Base-by-base conservation (phyloP, 2,113 vertebrate genomes). In the Eudorcas thomsonii region DNA sequence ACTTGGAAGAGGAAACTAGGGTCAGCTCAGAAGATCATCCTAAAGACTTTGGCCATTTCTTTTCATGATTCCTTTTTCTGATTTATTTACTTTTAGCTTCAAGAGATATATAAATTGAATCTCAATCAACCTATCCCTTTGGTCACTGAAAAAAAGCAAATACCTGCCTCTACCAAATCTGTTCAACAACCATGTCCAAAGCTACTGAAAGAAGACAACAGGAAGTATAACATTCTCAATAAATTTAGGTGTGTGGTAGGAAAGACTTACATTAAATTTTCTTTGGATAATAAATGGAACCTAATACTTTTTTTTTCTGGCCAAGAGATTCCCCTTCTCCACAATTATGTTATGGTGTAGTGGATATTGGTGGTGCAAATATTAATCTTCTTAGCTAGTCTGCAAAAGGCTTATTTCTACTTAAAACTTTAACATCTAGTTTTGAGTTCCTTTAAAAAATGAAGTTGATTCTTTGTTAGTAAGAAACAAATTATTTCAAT, bases 61-160 rank as follows among this genome's bases (percentile, higher is more conserved):
- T 95, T 81, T 52, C 39, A 55, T 64, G 50, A 15, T 83, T 87
- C 36, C 43, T 80, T 71, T 94, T 91, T 90, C 71, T 85, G 57
- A 54, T 84, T 77, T 88, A 9, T 83, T 93, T 91, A 39, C 77
- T 92, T 97, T 62, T 86, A 98, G 98, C 36, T 98, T 39, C 88
- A 74, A 88, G 33, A 59, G 30, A 88, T 8, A 1, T 92, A 91
- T 94, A 71, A 89, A 59, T 13, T 98, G 83, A 91, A 94, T 60
- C 98, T 98, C 17, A 92, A 88, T 88, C 82, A 77, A 88, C 97
- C 98, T 64, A 80, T 85, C 33, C 84, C 81, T 28, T 87, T 96
- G 85, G 39, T 74, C 43, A 48, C 17, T 10, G 5, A 92, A 23
- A 59, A 81, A 89, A 97, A 92, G n/a, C 87, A 92, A 43, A 91